Conservation (phyloP, 2,113 vertebrate genomes). For the Falco punctatus region DNA sequence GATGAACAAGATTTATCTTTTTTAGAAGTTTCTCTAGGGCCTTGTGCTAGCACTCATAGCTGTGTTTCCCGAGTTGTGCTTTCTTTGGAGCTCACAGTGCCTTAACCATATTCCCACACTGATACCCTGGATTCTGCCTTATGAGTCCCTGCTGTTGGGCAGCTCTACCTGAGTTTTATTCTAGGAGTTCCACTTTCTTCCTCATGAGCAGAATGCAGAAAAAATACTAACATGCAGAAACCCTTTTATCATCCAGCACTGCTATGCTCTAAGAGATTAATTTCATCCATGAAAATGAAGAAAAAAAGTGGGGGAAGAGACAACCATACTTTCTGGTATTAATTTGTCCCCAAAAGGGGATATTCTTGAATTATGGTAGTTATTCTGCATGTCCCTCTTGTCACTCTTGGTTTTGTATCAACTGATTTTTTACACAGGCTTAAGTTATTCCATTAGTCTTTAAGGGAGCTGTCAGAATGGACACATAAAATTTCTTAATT, state of each 20-base stretch:
- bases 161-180: not conserved
- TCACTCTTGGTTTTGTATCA: not conserved
- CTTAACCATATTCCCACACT: not conserved
- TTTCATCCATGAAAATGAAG: not conserved
- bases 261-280: not conserved
- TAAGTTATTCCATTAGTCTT: not conserved
- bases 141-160: not conserved
- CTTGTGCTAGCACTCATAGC: not conserved
- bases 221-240: fast-evolving
- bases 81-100: not conserved
- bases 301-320: not conserved
- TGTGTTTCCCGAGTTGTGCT: fast-evolving
- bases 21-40: not conserved
- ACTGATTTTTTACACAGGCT: not conserved
- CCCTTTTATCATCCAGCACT: not conserved
- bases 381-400: not conserved
- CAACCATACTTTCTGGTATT: not conserved
- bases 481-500: not conserved
- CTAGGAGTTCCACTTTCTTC: not conserved
- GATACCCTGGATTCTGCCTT: not conserved
- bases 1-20: not conserved
- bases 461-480: not conserved
- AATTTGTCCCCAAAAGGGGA: not conserved
- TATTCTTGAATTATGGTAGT: not conserved
- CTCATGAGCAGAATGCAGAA: not conserved